Base-by-base conservation (phyloP, 2,113 vertebrate species). In the Ramphastos sulfuratus region DNA sequence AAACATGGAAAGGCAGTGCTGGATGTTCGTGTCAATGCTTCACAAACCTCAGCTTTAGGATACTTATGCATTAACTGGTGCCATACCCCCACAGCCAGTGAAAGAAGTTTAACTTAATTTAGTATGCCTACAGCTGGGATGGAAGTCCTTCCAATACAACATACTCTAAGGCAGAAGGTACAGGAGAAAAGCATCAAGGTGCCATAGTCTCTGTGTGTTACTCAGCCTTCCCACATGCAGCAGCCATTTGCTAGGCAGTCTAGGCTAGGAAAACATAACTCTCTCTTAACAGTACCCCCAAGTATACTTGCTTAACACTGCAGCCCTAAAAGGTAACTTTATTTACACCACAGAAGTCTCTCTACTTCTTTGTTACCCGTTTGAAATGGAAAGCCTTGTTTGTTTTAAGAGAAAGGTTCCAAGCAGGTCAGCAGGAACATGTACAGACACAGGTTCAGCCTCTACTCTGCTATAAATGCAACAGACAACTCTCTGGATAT, bases 151-250 rank as follows among this genome's bases (percentile, higher is more conserved):
- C 18, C 65, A 77, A 52, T 25, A 31, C 27, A 69, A 12, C 7
- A 81, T 10, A 63, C 31, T 20, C 42, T 55, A 24, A 33, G 10
- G 14, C 5, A 88, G 33, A 79, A 64, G 20, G 12, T 4, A 28
- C 4, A 56, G n/a, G 58, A 20, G 10, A 39, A 86, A 75, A 76
- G 30, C 15, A 48, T 21, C 20, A 37, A 81, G 35, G 7, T 50
- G 27, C 27, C 6, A 13, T 0, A 4, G 11, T 24, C n/a, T 50
- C 7, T 18, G 5, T 7, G 60, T 73, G 8, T 3, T 8, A 9
- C 27, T 50, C 52, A 24, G 3, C 21, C 12, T 75, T 31, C 58
- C 64, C 10, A 30, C 3, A 2, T 1, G 6, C 31, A 20, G 23
- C 13, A 75, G 24, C 39, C 50, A 50, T 10, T 39, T 71, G 8